Evolutionary conservation across 2,113 vertebrate species (phyloP).

Genomic region (Catharus fuscescens): DNA sequence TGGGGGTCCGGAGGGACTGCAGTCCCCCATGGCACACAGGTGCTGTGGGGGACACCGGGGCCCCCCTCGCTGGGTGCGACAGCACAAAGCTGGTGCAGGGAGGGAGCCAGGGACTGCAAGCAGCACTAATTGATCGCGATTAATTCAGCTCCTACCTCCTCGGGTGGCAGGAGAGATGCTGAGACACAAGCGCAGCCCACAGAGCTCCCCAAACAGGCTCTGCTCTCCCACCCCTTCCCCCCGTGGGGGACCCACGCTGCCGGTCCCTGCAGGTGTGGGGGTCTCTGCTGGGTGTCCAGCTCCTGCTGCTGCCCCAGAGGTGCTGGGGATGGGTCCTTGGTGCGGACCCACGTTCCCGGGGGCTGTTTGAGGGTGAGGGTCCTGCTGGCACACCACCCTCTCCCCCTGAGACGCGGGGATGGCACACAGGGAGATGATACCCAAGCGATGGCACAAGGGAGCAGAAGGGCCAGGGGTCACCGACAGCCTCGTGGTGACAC

Average conservation of each 20-base stretch:
- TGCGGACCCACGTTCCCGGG: not conserved
- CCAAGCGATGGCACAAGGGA: not conserved
- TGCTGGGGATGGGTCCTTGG: not conserved
- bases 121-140: conserved; percentile 66
- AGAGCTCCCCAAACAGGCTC: conserved; percentile 30
- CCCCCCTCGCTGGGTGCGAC: not conserved
- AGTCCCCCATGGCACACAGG: not conserved
- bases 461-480: not conserved
- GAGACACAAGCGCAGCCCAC: conserved; percentile 43
- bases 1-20: not conserved
- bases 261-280: rapidly evolving
- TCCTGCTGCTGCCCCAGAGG: not conserved
- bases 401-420: not conserved
- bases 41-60: not conserved
- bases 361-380: not conserved
- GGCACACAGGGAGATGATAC: rapidly evolving
- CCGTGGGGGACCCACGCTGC: not conserved
- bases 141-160: conserved; percentile 67
- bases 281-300: not conserved
- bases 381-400: not conserved
- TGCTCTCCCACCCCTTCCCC: not conserved
- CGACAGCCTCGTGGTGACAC: not conserved
- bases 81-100: conserved; percentile 56
- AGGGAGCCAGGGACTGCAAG: conserved; percentile 42
- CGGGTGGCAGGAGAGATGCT: conserved; percentile 51